Percentiles rank a stretch among this genome's conserved stretches.
phyloP scores from a whole-genome alignment of 2,113 vertebrate genomes.

The Pelobates fuscus region DNA sequence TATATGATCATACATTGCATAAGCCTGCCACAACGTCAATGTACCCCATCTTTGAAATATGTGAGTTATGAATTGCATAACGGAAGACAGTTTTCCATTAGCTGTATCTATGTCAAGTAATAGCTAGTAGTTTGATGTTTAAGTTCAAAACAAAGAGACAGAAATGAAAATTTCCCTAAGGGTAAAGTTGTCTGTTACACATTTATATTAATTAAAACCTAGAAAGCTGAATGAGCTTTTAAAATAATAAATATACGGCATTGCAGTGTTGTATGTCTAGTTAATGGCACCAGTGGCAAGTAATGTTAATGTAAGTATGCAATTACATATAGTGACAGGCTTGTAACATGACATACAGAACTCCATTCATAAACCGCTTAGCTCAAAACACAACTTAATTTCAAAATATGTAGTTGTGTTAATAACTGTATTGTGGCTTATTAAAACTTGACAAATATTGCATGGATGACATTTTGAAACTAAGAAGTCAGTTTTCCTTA shows the following conservation, averaged over 20 bases:
- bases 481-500: too few species aligned
- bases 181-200: conserved; percentile 17
- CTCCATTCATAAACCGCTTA: background rate
- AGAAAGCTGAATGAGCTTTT: conserved; percentile 25
- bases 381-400: background rate
- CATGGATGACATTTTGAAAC: too few species aligned
- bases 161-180: conserved; percentile 20
- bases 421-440: too few species aligned
- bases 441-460: too few species aligned
- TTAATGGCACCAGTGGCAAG: conserved; percentile 9
- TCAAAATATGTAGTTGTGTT: too few species aligned
- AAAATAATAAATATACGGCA: conserved; percentile 22
- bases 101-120: background rate
- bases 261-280: conserved; percentile 19
- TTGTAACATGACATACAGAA: background rate
- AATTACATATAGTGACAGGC: background rate
- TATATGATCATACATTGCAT: too few species aligned
- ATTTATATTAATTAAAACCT: conserved; percentile 21
- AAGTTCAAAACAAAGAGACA: conserved; percentile 27
- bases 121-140: conserved; percentile 13
- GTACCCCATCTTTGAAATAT: background rate
- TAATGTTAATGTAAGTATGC: conserved; percentile 15
- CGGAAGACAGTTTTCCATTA: conserved; percentile 19
- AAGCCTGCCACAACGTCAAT: too few species aligned
- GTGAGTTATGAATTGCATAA: conserved; percentile 25